Conservation (phyloP, 1,140 invertebrate genomes). For the Tetramorium simillimum region DNA sequence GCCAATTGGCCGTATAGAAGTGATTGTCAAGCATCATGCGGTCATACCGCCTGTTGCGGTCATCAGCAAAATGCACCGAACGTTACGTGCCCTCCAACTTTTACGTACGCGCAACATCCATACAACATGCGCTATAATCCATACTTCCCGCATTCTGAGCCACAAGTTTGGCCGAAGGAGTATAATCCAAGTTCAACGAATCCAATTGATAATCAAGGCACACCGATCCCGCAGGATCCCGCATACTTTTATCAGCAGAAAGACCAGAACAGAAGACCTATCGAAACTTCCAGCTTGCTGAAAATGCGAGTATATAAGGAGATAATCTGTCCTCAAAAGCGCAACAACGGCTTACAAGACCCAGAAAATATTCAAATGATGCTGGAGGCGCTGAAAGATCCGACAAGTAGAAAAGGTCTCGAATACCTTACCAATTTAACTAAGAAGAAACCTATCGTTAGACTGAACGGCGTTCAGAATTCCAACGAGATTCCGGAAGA, state of each 20-base stretch:
- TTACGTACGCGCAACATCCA: not conserved
- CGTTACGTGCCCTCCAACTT: not conserved
- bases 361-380: conserved; percentile 59
- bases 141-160: not conserved
- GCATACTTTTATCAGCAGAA: not conserved
- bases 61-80: not conserved
- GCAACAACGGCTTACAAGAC: conserved; percentile 81
- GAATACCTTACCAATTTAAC: conserved; percentile 67
- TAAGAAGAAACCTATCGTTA: conserved; percentile 39
- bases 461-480: conserved; percentile 77
- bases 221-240: not conserved
- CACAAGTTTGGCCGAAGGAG: not conserved
- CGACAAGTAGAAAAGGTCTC: conserved; percentile 46
- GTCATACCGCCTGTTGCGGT: not conserved
- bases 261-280: not conserved
- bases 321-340: conserved; percentile 65
- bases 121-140: not conserved
- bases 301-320: conserved; percentile 75
- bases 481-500: conserved; percentile 44
- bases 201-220: not conserved
- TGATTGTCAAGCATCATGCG: not conserved
- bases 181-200: not conserved
- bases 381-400: conserved; percentile 59
- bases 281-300: conserved; percentile 73
- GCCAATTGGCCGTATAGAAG: not conserved